A percentile compares a stretch with the other conserved stretches of the same genome.
These are phyloP conservation scores for Akabosia matsudoensis DNA, from an alignment of 1,140 invertebrate species.

Conservation along the genomic window DNA sequence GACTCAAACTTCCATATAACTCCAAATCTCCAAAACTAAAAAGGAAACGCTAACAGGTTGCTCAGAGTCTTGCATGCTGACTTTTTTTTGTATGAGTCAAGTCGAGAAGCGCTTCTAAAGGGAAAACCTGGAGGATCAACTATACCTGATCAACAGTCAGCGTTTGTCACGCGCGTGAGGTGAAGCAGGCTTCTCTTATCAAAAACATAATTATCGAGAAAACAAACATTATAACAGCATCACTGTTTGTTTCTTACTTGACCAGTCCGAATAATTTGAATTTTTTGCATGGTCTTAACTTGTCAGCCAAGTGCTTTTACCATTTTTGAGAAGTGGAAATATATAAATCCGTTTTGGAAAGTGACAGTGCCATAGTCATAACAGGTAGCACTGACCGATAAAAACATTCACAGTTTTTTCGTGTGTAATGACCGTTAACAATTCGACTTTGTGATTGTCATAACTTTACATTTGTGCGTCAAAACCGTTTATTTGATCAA, in stretches of 20 bases:
- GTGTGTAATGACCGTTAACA: too few species aligned
- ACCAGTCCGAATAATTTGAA: constrained; percentile 9
- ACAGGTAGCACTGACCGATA: not conserved
- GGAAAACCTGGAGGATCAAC: constrained; percentile 8
- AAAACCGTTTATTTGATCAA: too few species aligned
- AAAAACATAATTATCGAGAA: not conserved
- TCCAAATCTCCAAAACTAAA: not conserved
- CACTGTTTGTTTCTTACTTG: not conserved
- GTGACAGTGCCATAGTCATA: not conserved
- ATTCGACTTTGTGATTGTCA: too few species aligned
- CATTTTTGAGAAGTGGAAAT: too few species aligned
- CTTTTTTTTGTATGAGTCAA: too few species aligned
- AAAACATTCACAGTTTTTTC: not conserved
- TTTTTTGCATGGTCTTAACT: not conserved
- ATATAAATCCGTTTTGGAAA: not conserved
- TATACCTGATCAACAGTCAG: not conserved
- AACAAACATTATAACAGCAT: not conserved
- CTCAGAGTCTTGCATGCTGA: not conserved
- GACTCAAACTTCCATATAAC: not conserved
- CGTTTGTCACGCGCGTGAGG: not conserved
- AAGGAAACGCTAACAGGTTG: not conserved
- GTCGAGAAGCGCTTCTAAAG: too few species aligned
- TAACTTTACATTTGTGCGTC: too few species aligned
- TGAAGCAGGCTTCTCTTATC: not conserved
- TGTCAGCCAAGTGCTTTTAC: too few species aligned